Base-by-base conservation (phyloP, 2,797 vertebrate genomes). In the Catamblyrhynchus diadema region DNA sequence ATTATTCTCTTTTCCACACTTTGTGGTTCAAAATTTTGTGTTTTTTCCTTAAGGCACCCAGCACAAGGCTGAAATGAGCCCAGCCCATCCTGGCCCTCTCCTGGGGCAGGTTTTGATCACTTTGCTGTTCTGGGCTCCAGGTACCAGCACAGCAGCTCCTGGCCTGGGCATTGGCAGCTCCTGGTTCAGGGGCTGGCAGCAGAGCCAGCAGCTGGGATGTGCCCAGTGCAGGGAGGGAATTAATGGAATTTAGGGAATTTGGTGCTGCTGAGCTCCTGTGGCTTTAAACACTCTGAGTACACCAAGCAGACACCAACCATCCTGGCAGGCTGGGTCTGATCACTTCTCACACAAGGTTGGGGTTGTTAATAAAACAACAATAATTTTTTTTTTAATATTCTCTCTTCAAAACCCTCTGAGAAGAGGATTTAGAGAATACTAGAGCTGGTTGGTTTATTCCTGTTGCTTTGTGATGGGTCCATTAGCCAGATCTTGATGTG, bases 401-500 rank as follows among this genome's bases (percentile, higher is more conserved):
- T 73, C 32, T 71, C 37, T 48, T 65, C 47, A 50, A 59, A 93
- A 47, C 12, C 12, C 25, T 12, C 23, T 45, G 78, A 87, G 67
- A 83, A 65, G 45, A 74, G 32, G 50, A 47, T 90, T 69, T 85
- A 70, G 73, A 70, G 70, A 78, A 48, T 15, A 13, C 37, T 8
- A 3, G 25, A 35, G 73, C 23, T 30, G 37, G 37, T 51, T 62
- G 41, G 13, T 79, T 89, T 67, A n/a, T 74, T 84, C 41, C 47
- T 80, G 37, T 82, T 86, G 65, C 66, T 74, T 74, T 72, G 21
- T 85, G 60, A 48, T 71, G 79, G 57, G 19, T 67, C 80, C 39
- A 65, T 95, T 91, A 93, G 57, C 48, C 84, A 67, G 33, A 70
- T 44, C 67, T 86, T 71, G 64, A 87, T 47, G n/a, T 71, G 62